These are phyloP conservation scores for Meliscaeva auricollis DNA, from an alignment of 2,888 invertebrate species.

Conservation along the genomic window DNA sequence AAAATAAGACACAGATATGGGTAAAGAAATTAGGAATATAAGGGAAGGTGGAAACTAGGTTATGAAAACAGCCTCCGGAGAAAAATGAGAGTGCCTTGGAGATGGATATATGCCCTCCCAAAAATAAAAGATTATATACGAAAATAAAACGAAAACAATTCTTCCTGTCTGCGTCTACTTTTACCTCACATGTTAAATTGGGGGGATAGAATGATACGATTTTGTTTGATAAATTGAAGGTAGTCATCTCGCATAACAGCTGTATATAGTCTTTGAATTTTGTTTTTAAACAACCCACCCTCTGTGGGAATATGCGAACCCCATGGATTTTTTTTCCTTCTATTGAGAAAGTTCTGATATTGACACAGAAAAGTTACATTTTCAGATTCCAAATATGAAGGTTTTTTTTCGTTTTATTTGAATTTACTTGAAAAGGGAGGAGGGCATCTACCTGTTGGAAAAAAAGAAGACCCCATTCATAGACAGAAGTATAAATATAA, in stretches of 20 bases:
- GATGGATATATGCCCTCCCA: neutral
- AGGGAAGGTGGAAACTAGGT: constrained; percentile 30
- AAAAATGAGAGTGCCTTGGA: neutral
- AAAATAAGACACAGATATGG: constrained; percentile 10
- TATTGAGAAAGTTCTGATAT: neutral
- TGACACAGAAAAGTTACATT: constrained; percentile 17
- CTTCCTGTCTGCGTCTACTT: constrained; percentile 47
- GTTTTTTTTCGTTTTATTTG: neutral
- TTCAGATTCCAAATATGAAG: constrained; percentile 5
- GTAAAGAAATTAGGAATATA: neutral
- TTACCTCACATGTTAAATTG: constrained; percentile 46
- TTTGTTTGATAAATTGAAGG: constrained; percentile 34
- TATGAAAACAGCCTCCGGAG: constrained; percentile 34
- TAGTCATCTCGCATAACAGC: neutral
- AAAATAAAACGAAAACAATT: constrained; percentile 43
- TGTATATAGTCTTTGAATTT: neutral
- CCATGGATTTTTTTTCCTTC: neutral
- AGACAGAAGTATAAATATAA: too few relatives aligned
- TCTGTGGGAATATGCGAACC: neutral
- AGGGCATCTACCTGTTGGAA: neutral
- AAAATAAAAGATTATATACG: neutral
- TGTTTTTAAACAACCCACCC: neutral
- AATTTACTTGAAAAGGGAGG: neutral
- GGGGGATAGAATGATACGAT: constrained; percentile 14
- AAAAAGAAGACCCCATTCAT: too few relatives aligned